Base-by-base conservation (phyloP, 1,140 invertebrate species). In the Calliopsis andreniformis region DNA sequence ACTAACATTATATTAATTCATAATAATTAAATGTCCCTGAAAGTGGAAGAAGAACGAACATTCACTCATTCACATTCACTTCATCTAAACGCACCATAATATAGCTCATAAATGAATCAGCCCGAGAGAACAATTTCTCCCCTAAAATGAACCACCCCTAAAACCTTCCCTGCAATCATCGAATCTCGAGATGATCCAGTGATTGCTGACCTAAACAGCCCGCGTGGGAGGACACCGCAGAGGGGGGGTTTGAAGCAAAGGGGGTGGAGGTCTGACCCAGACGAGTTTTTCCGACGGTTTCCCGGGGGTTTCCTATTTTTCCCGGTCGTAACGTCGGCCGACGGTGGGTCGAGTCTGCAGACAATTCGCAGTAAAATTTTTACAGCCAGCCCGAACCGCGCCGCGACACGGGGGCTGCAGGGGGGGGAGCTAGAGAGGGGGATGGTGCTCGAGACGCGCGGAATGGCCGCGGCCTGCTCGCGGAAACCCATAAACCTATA, bases 351-450 rank as follows among this genome's bases (percentile, higher is more conserved):
- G 86, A 84, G 88, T 90, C 87, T 88, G 90, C 90, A 91, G 91
- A 92, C 91, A 91, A 92, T 91, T 91, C 89, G 90, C 90, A 92
- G 90, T 92, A 91, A 92, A 91, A 92, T 91, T 92, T 92, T 92
- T 92, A 92, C 90, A 90, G 86, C 87, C 88, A 82, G 75, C 83
- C 80, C 83, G 76, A 28, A 70, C 80, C 56, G 63, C 43, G 62
- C 63, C 55, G 66, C 68, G 61, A 69, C 62, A 58, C 61, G 70
- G 59, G 71, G 39, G 67, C 12, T 61, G 45, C 59, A 16, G 49
- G 75, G 68, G 14, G 64, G 70, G 68, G n/a, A 58, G 55, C 68
- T 55, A 53, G 32, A 3, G 18, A 14, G 78, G 76, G 59, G 47
- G 42, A 67, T 61, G 76, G 67, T 63, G 83, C 84, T 77, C 85